Evolutionary conservation across 2,113 vertebrate species (phyloP).

Genomic region (Hymenochirus boettgeri): DNA sequence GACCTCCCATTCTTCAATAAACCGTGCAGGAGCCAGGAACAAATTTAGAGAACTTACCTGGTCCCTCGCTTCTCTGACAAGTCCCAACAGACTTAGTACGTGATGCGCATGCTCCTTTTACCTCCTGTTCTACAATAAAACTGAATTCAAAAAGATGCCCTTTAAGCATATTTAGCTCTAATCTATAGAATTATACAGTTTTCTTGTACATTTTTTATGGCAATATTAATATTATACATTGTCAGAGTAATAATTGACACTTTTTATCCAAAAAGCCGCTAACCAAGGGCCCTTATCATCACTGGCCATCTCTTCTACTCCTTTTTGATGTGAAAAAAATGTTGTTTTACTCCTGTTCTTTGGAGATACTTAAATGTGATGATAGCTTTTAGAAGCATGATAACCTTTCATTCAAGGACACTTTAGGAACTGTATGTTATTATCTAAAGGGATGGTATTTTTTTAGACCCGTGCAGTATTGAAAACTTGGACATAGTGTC

Average conservation of each 20-base stretch:
- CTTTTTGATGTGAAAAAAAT: slow-evolving; percentile 34
- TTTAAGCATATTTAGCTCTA: too few relatives aligned
- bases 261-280: slow-evolving; percentile 55
- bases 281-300: slow-evolving; percentile 58
- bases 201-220: too few relatives aligned
- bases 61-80: too few relatives aligned
- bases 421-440: slow-evolving; percentile 43
- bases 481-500: slow-evolving; percentile 17
- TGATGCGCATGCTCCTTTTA: too few relatives aligned
- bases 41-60: too few relatives aligned
- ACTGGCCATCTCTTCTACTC: slow-evolving; percentile 37
- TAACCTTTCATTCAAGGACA: slow-evolving; percentile 51
- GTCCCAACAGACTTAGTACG: too few relatives aligned
- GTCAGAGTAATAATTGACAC: slow-evolving; percentile 58
- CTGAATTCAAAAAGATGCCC: too few relatives aligned
- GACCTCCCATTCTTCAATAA: too few relatives aligned
- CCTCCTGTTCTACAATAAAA: too few relatives aligned
- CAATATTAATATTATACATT: slow-evolving; percentile 65
- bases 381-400: slow-evolving; percentile 48
- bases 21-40: too few relatives aligned
- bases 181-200: too few relatives aligned
- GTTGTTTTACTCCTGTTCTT: slow-evolving; percentile 24
- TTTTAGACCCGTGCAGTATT: slow-evolving; percentile 29
- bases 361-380: slow-evolving; percentile 45
- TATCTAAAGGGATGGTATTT: slow-evolving; percentile 45